phyloP scores from a whole-genome alignment of 2,113 vertebrate species.

The Stigmatopora nigra region DNA sequence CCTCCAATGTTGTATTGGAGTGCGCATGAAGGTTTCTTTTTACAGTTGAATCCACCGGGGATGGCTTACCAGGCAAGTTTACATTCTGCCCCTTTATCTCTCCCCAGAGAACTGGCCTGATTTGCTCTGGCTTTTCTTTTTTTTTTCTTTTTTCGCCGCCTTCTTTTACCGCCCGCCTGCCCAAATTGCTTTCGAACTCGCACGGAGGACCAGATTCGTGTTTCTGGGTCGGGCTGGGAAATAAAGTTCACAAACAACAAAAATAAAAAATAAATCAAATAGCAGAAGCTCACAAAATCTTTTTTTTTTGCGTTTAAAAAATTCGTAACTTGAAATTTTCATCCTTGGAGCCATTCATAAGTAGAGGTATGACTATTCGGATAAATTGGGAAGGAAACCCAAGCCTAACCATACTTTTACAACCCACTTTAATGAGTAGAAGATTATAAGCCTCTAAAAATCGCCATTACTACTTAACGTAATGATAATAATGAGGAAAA shows the following conservation, averaged over 20 bases:
- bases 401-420: no score
- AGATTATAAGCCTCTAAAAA: no score
- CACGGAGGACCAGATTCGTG: constrained; percentile 47
- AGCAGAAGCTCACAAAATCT: background rate
- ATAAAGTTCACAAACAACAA: constrained; percentile 21
- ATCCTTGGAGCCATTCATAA: no score
- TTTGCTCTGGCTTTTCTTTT: constrained; percentile 49
- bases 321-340: no score
- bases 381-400: no score
- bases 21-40: constrained; percentile 54
- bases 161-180: constrained; percentile 52
- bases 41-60: constrained; percentile 55
- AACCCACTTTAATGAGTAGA: no score
- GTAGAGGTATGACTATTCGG: no score
- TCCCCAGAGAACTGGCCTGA: constrained; percentile 65
- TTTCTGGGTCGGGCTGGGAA: constrained; percentile 25
- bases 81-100: constrained; percentile 63
- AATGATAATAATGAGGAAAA: no score
- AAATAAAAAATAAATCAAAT: constrained; percentile 22
- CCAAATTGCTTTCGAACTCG: constrained; percentile 64
- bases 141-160: constrained; percentile 40
- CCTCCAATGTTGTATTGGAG: constrained; percentile 40
- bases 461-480: no score
- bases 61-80: constrained; percentile 62
- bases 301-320: no score